Evolutionary conservation across 1,140 invertebrate genomes (phyloP), one percentile per base, ranked within the genome.

Genomic region (Drosophila cardini): DNA sequence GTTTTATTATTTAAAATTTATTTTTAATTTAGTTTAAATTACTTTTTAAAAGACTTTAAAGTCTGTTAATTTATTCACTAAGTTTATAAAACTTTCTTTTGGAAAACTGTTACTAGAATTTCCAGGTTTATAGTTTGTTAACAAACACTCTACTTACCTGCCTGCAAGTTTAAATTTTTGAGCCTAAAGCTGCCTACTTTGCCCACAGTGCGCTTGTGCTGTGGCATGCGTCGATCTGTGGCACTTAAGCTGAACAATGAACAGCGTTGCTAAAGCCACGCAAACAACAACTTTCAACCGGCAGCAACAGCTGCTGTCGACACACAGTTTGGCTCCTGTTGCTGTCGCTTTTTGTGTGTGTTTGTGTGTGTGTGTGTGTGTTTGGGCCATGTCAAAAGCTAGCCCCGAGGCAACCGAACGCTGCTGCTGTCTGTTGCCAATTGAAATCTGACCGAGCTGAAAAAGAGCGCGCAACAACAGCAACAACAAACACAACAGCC

Each of bases 171-270:
- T 26, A 0, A 26, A 4, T 26, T 26, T 26, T 4, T 26, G 4
- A 3, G 21, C 21, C 5, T 26, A 2, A 26, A 26, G 5, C 21
- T 26, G 0, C 0, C 21, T 26, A 4, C 21, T 26, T 26, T 26
- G 21, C 21, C 21, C 3, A 26, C 21, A 4, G 21, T 26, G 21
- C 21, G 21, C 21, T 26, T 11, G 30, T 11, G 26, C 7, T n/a
- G 30, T 11, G 32, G 15, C 40, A 15, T 48, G 43, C 50, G 43
- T n/a, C 76, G 75, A 78, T 78, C 58, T 82, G 80, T 71, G 73
- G 81, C 63, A 81, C 69, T 84, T 86, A 81, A 83, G 72, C 74
- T 38, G 78, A 85, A 85, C 81, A 85, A 85, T 85, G 81, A 85
- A 85, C 21, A 78, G 80, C 73, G 67, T 65, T 64, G 76, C 63